Base-by-base conservation (phyloP, 2,888 invertebrate genomes). In the Aspidiotus rigidus region DNA sequence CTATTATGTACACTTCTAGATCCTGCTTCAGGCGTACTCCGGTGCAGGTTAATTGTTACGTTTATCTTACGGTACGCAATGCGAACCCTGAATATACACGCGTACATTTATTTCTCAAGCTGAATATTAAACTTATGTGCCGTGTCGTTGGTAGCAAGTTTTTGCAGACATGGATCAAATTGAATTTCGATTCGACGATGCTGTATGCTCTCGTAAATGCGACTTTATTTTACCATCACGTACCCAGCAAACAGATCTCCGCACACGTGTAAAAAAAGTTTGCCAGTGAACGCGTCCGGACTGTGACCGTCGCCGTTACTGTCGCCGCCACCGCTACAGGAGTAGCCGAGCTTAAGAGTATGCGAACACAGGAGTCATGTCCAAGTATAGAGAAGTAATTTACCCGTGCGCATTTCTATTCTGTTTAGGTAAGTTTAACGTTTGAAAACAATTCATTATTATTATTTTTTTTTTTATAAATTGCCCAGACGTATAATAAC, bases 141-240 rank as follows among this genome's bases (percentile, higher is more conserved):
- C 28, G 28, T 28, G 28, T 28, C 28, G 28, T 28, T 40, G 41
- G 40, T 41, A 55, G 53, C 64, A 49, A 53, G 60, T 60, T 55
- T 55, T 59, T 67, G 67, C 57, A n/a, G 41, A 66, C 41, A 66
- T 66, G 66, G 53, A 67, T 67, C 60, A 60, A 60, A 67, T 44
- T 67, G 44, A 60, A 60, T 67, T 67, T 53, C 17, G 59, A 59
- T 49, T n/a, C 2, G 49, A 49, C n/a, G 49, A 11, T 49, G 49
- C n/a, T 49, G 10, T 28, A 28, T 28, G 28, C 28, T 28, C 28
- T 28, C 28, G 28, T 28, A 28, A 28, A 28, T 28, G 28, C 28
- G 28, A 28, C 28, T 28, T 28, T 28, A 28, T 28, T 28, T 28
- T 28, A 28, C 28, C 28, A 28, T 49, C 49, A 49, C 10, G 49